Percentiles rank a stretch among this genome's conserved stretches.
Evolutionary conservation across 1,140 invertebrate species (phyloP).

Genomic region (Drosophila kikkawai): DNA sequence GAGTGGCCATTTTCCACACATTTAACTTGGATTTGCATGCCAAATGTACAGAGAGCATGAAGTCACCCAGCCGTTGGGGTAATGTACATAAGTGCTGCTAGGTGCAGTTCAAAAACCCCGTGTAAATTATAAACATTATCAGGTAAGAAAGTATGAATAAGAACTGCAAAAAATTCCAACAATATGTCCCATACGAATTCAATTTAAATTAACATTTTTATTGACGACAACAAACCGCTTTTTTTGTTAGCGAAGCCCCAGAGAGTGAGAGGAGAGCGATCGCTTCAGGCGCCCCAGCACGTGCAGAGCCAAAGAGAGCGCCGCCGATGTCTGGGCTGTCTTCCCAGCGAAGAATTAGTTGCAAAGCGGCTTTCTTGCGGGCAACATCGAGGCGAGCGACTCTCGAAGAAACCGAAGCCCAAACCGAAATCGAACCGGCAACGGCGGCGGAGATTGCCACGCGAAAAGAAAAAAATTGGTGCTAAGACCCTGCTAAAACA

Average conservation of each 20-base stretch:
- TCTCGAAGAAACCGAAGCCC: slow-evolving; percentile 4
- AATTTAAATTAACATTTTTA: slow-evolving; percentile 74
- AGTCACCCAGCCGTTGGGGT: slow-evolving; percentile 13
- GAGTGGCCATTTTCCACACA: slow-evolving; percentile 18
- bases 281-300: slow-evolving; percentile 47
- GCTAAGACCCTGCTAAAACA: slow-evolving; percentile 54
- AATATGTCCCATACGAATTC: slow-evolving; percentile 32
- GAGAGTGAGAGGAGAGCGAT: slow-evolving; percentile 29
- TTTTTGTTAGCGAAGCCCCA: slow-evolving; percentile 16
- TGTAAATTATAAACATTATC: slow-evolving; percentile 46
- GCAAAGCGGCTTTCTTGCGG: slow-evolving; percentile 75
- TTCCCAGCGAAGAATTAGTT: slow-evolving; percentile 72
- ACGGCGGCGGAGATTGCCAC: slow-evolving; percentile 59
- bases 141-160: slow-evolving; percentile 40
- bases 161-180: slow-evolving; percentile 27
- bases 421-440: slow-evolving; percentile 33
- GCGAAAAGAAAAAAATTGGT: slow-evolving; percentile 76
- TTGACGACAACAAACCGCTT: slow-evolving; percentile 62
- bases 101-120: slow-evolving; percentile 68
- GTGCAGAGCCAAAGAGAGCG: slow-evolving; percentile 46
- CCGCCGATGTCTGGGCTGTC: slow-evolving; percentile 19
- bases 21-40: slow-evolving; percentile 24
- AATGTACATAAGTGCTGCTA: slow-evolving; percentile 13
- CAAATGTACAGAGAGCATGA: slow-evolving; percentile 12
- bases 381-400: slow-evolving; percentile 37